These are phyloP conservation scores for Cheirogaleus major DNA, from an alignment of 2,797 vertebrate genomes.

Conservation along the genomic window DNA sequence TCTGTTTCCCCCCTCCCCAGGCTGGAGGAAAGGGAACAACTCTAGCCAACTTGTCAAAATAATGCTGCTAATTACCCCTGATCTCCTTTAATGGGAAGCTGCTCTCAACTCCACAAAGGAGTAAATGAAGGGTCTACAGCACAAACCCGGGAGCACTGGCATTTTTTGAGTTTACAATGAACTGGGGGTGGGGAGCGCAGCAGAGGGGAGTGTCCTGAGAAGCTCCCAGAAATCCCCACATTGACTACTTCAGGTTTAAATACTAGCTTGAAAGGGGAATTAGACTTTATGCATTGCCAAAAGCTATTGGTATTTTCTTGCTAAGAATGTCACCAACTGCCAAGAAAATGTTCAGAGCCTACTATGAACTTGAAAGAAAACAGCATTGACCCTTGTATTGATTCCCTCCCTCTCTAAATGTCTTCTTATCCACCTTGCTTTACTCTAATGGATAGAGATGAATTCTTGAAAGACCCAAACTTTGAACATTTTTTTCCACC, in stretches of 20 bases:
- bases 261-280: background rate
- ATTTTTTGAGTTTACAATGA: slow-evolving; percentile 73
- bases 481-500: slow-evolving; percentile 20
- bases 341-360: slow-evolving; percentile 23
- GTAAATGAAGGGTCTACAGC: slow-evolving; percentile 84
- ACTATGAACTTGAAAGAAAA: slow-evolving; percentile 63
- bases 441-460: slow-evolving; percentile 8
- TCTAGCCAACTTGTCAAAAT: slow-evolving; percentile 90
- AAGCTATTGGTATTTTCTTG: slow-evolving; percentile 35
- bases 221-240: slow-evolving; percentile 7
- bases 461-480: slow-evolving; percentile 9
- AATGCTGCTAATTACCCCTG: slow-evolving; percentile 90
- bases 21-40: slow-evolving; percentile 79
- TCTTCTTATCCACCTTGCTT: slow-evolving; percentile 13
- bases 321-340: slow-evolving; percentile 15
- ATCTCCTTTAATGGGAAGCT: slow-evolving; percentile 88
- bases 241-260: slow-evolving; percentile 38
- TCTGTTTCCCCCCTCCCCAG: slow-evolving; percentile 58
- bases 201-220: slow-evolving; percentile 41
- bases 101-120: slow-evolving; percentile 86
- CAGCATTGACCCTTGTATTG: background rate
- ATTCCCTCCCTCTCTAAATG: background rate
- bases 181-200: background rate
- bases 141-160: slow-evolving; percentile 75
- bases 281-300: background rate